Evolutionary conservation across 2,888 invertebrate genomes (phyloP).

Genomic region (Latrodectus elegans): DNA sequence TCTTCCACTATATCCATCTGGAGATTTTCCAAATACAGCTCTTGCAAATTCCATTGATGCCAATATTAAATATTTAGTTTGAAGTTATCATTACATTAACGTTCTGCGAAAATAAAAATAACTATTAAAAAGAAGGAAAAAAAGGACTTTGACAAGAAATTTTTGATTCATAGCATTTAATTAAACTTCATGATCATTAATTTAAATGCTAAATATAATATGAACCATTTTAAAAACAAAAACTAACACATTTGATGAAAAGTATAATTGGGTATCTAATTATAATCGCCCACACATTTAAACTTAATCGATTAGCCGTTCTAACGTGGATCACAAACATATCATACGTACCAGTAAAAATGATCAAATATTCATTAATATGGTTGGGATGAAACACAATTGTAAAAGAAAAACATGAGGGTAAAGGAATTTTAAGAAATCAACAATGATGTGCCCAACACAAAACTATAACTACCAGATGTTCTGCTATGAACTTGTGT

Average conservation of each 20-base stretch:
- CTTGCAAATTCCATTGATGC: slow-evolving; percentile 90
- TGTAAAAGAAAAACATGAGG: background rate
- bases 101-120: too few relatives aligned
- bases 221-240: background rate
- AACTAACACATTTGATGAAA: background rate
- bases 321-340: background rate
- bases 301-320: background rate
- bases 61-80: background rate
- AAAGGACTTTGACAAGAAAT: background rate
- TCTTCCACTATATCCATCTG: slow-evolving; percentile 89
- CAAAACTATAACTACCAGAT: slow-evolving; percentile 1
- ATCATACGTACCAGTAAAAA: background rate
- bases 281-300: background rate
- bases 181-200: background rate
- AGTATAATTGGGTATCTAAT: background rate
- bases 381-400: too few relatives aligned
- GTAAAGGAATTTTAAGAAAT: background rate
- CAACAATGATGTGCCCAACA: background rate
- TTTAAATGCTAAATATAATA: background rate
- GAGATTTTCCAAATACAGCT: slow-evolving; percentile 90
- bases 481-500: slow-evolving; percentile 9
- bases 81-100: too few relatives aligned
- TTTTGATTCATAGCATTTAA: background rate
- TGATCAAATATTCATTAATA: background rate
- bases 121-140: too few relatives aligned